phyloP scores from a whole-genome alignment of 2,113 vertebrate genomes.

The Carettochelys insculpta region DNA sequence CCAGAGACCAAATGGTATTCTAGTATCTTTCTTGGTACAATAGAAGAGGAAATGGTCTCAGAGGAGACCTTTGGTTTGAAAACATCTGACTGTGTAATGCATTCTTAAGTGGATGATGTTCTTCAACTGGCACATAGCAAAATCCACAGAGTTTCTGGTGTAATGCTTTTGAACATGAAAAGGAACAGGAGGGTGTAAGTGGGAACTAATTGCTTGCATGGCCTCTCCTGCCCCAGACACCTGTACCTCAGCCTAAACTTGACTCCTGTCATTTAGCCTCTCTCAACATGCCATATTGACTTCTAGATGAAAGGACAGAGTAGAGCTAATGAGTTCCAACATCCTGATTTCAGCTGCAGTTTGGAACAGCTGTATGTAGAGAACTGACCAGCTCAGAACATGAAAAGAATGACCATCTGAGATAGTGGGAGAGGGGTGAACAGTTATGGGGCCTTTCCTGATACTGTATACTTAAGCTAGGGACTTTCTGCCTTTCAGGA shows the following conservation, averaged over 20 bases:
- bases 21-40: not conserved
- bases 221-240: not conserved
- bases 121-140: not conserved
- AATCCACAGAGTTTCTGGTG: not conserved
- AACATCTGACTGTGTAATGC: not conserved
- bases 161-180: not conserved
- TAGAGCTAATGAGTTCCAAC: constrained; percentile 23
- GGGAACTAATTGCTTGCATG: not conserved
- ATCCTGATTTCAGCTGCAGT: constrained; percentile 42
- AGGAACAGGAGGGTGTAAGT: not conserved
- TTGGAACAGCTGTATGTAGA: constrained; percentile 40
- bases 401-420: constrained; percentile 39
- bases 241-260: constrained; percentile 26
- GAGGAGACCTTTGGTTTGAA: not conserved
- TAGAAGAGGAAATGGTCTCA: not conserved
- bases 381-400: not conserved
- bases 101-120: not conserved
- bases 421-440: not conserved
- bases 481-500: constrained; percentile 52
- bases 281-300: not conserved
- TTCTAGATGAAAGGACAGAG: constrained; percentile 61
- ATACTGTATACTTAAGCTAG: not conserved
- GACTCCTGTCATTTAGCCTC: not conserved
- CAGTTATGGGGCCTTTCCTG: not conserved
- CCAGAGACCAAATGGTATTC: not conserved